phyloP scores from a whole-genome alignment of 2,797 vertebrate genomes.

The Poeciliopsis infans region DNA sequence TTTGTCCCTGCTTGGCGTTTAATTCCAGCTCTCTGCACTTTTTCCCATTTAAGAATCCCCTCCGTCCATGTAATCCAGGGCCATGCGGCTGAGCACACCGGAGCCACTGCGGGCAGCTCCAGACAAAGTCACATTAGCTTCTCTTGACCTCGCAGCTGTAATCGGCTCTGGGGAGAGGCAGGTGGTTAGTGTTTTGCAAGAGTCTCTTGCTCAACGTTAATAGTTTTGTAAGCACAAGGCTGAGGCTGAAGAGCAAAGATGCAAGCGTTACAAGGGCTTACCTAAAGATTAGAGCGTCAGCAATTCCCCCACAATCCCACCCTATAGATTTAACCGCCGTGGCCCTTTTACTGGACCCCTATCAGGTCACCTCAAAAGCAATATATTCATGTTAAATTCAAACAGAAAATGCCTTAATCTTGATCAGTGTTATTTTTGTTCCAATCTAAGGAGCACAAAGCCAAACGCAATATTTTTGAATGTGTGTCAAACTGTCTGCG shows the following conservation, averaged over 20 bases:
- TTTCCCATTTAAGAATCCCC: constrained; percentile 41
- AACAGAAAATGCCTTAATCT: background rate
- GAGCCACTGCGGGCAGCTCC: constrained; percentile 39
- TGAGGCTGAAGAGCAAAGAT: constrained; percentile 40
- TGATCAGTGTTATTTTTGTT: background rate
- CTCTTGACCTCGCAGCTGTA: constrained; percentile 64
- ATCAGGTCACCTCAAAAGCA: background rate
- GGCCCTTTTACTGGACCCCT: background rate
- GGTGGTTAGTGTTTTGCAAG: constrained; percentile 40
- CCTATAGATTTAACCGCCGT: constrained; percentile 38
- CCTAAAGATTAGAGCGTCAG: constrained; percentile 71
- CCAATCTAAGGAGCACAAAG: background rate
- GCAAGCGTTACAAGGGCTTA: constrained; percentile 59
- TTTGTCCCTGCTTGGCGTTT: constrained; percentile 25
- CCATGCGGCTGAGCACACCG: constrained; percentile 34
- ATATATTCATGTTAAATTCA: background rate
- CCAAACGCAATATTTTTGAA: background rate
- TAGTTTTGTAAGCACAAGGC: constrained; percentile 42
- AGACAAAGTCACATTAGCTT: constrained; percentile 76
- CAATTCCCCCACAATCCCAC: constrained; percentile 51
- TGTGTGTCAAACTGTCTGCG: background rate
- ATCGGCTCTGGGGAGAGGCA: constrained; percentile 55
- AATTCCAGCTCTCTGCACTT: constrained; percentile 41
- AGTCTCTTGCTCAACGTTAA: constrained; percentile 47
- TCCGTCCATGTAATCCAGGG: constrained; percentile 59